These are phyloP conservation scores for Tenthredo mesomela DNA, from an alignment of 2,888 invertebrate species.

Conservation along the genomic window DNA sequence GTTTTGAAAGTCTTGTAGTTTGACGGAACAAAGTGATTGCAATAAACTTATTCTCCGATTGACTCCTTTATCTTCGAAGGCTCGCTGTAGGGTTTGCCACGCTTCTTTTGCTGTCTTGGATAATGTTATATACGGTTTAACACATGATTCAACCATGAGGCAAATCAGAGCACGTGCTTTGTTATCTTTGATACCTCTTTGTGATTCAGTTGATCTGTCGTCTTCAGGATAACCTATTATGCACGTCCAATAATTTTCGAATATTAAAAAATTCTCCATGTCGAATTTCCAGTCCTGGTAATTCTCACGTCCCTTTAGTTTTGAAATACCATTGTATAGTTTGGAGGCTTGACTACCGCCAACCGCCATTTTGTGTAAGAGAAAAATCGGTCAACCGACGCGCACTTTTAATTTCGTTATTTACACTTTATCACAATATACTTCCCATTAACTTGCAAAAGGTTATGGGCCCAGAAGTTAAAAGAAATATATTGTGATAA, in stretches of 20 bases:
- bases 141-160: background rate
- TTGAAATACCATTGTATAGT: background rate
- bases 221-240: background rate
- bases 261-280: background rate
- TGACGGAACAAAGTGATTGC: slow-evolving; percentile 50
- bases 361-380: slow-evolving; percentile 1
- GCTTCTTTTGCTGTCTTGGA: slow-evolving; percentile 43
- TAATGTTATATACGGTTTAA: slow-evolving; percentile 4
- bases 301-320: no score
- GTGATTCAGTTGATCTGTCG: background rate
- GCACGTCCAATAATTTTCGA: background rate
- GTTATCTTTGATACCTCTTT: background rate
- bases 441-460: background rate
- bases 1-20: slow-evolving; percentile 46
- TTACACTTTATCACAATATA: background rate
- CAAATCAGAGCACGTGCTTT: background rate
- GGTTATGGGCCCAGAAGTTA: slow-evolving; percentile 39
- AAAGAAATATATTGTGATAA: no score
- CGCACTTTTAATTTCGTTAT: background rate
- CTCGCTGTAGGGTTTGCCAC: no score
- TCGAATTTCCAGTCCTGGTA: slow-evolving; percentile 13
- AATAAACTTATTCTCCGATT: slow-evolving; percentile 54
- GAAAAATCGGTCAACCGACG: background rate
- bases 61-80: slow-evolving; percentile 59
- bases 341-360: background rate